Percentiles rank a stretch among this genome's conserved stretches.
Evolutionary conservation across 1,140 invertebrate genomes (phyloP).

Genomic region (Uloborus diversus): DNA sequence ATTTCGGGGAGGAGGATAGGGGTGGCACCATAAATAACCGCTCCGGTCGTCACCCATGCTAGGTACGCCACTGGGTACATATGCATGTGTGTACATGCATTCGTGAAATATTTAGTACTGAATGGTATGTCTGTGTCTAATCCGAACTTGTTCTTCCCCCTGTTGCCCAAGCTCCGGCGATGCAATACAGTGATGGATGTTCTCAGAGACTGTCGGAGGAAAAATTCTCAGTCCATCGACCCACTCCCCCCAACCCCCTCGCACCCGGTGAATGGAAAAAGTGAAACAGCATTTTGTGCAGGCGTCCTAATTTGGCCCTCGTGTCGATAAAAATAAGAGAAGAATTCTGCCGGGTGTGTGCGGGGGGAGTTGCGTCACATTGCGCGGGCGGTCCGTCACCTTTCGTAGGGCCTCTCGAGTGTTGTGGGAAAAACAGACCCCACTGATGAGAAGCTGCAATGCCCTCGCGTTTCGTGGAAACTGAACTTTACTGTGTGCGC

Average conservation of each 20-base stretch:
- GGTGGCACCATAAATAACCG: no score
- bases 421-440: conserved; percentile 44
- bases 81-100: no score
- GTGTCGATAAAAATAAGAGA: conserved; percentile 22
- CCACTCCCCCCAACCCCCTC: no score
- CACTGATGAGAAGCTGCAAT: conserved; percentile 4
- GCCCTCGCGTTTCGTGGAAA: not conserved
- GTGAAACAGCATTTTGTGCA: not conserved
- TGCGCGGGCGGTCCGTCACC: conserved; percentile 18
- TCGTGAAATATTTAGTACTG: no score
- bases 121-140: no score
- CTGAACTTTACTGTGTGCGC: not conserved
- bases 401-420: conserved; percentile 35
- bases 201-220: no score
- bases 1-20: no score
- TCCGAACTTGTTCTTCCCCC: no score
- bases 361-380: conserved; percentile 26
- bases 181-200: no score
- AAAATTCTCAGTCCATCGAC: conserved; percentile 23
- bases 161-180: no score
- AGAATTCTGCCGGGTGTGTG: not conserved
- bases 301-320: conserved; percentile 27
- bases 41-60: no score
- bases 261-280: conserved; percentile 12
- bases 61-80: no score